Base-by-base conservation (phyloP, 2,797 vertebrate genomes). In the Sylvilagus floridanus region DNA sequence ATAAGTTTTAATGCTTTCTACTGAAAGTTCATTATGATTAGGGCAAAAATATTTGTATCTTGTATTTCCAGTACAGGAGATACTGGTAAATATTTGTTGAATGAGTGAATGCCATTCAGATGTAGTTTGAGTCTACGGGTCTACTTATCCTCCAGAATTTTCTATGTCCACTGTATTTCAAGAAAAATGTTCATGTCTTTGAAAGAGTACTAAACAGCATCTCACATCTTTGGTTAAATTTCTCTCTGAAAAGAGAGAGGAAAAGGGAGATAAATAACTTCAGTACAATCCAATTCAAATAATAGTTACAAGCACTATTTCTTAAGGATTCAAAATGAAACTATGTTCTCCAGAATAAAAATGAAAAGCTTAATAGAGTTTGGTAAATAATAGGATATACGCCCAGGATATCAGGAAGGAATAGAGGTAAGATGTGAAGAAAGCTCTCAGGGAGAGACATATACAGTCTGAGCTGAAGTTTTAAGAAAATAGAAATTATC, bases 401-500 rank as follows among this genome's bases (percentile, higher is more conserved):
- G 30, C 4, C 63, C 22, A 68, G 11, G 7, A 63, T 19, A 24
- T 62, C 11, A 90, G 13, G 14, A 65, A 30, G 5, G 60, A 66
- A 6, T 4, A 12, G 4, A 63, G 35, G 4, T 7, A 2, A 2
- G 2, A 0, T 42, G 72, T 65, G 22, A 87, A 60, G 35, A 93
- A 28, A 1, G 63, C 3, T 62, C n/a, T 19, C 16, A 78, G 62
- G 26, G 66, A 91, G 17, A 77, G 4, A 79, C 42, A 47, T 47
- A 47, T 2, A 28, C 1, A 47, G 57, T 21, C 42, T 84, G 50
- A 94, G 26, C 5, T 89, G 21, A 84, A 68, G 26, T 82, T 83
- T 95, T 84, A 90, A 95, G 28, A 77, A 81, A 8, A 11, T 24
- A 42, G 19, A 87, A 84, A 75, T 73, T 75, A 82, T 37, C 17